Evolutionary conservation across 2,888 invertebrate species (phyloP), one percentile per base, ranked within the genome.

Genomic region (Phaedon cochleariae): DNA sequence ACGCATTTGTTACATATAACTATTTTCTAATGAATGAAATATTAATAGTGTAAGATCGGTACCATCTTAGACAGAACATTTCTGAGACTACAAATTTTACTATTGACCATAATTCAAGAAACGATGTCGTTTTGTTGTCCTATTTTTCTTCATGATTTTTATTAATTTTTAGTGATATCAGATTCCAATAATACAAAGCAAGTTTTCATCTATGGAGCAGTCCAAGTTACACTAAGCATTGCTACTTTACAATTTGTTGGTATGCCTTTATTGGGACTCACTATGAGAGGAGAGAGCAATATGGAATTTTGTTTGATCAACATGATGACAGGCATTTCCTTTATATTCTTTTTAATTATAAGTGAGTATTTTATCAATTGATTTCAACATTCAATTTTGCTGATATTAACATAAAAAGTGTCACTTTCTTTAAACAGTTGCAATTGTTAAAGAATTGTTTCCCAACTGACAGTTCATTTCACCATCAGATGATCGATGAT

Each of bases 181-280:
- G 81, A 80, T 61, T 77, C 76, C 29, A 73, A 70, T 29, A 74
- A 68, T 26, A 55, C 66, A 18, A 77, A 81, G 73, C 71, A 71
- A 12, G 64, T 77, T 22, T 65, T 82, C 9, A 64, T 82, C 26
- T 74, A 80, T 59, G 84, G 82, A 26, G 82, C 79, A 12, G 69
- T 80, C 18, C 73, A 77, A 64, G 74, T 82, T 52, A 75, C 77
- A 17, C 66, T 82, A 12, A 82, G 82, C 59, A 77, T 82, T 21
- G 76, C 75, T 48, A 76, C 79, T 15, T 72, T 82, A 52, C 77
- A 82, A 48, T 76, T 79, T 61, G 73, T 81, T 12, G 79, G 79
- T 26, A 75, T 73, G 58, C 79, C 81, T 3, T 62, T 82, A 5
- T 62, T 82, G 41, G 80, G 79, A 29, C 54, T 80, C 20, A 79